Evolutionary conservation across 1,140 invertebrate species (phyloP), one percentile per base, ranked within the genome.

Genomic region (Riptortus pedestris): DNA sequence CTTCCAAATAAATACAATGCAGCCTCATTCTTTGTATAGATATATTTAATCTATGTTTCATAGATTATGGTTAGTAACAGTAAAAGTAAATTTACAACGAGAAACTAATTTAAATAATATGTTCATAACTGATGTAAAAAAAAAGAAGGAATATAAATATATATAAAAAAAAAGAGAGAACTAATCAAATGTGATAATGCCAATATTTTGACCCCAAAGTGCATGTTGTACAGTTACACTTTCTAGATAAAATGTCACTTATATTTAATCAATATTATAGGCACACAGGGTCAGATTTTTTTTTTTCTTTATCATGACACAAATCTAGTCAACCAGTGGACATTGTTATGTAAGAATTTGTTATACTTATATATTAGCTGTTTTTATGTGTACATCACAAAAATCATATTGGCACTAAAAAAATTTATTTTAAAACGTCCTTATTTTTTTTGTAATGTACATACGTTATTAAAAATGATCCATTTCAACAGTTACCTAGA

Each of bases 331-430:
- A 55, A 24, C 51, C 51, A 55, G 31, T 38, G n/a, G n/a, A 20
- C 18, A 47, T 20, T 47, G 9, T 47, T 47, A 9, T 47, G 51
- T 55, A 55, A 55, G 51, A 55, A 55, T 55, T 24, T 24, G 51
- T 24, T 55, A 55, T 55, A 55, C 51, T 55, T 55, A 55, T 55
- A 55, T 55, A 55, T 55, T 55, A 55, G 51, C 51, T 55, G 12
- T 24, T 55, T 47, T 47, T n/a, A 47, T 47, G n/a, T 22, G 11
- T 47, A 47, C 45, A 47, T 55, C 51, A 55, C 51, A 18, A 38
- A 55, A 55, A 55, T 24, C 26, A 55, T 24, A 55, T 24, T 55
- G 51, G 51, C 51, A 55, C 51, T 55, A 55, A 55, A 55, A 12
- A 55, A 55, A 16, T 55, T 24, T 55, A 24, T 55, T 55, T 24